Evolutionary conservation across 2,113 vertebrate genomes (phyloP), one percentile per base, ranked within the genome.

Genomic region (Ramphastos sulfuratus): DNA sequence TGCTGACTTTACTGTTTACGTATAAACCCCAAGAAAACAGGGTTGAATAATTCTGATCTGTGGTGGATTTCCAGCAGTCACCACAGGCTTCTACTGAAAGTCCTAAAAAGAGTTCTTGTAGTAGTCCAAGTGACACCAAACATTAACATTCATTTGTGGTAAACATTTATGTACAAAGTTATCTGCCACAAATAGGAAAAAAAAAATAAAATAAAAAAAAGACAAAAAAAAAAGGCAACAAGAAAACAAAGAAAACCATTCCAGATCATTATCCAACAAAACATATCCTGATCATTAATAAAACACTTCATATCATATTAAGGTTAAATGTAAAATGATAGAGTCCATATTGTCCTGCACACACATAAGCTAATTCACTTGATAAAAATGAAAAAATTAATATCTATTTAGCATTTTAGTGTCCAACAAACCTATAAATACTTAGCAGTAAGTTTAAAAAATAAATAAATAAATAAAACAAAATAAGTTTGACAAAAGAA

Each of bases 101-200:
- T 98, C 97, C 96, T 56, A 58, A 96, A 96, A 96, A 95, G 92
- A 97, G 97, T 97, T 97, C 97, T 97, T 97, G 97, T 98, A 97
- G 97, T 98, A 97, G 97, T 98, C 97, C 97, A 97, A 98, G 97
- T 65, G 98, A 98, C 98, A 97, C 98, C 97, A 98, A 98, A 98
- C 98, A 98, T 99, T 98, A 98, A 98, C 98, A 98, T 96, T 98
- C 98, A 98, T 98, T 98, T 98, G 98, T 99, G 98, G 98, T 98
- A 98, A 98, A 97, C 97, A 98, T 99, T 98, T 98, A 97, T 98
- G 98, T 98, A 98, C 98, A 98, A 98, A 98, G 98, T 98, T 99
- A 98, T 97, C 98, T 98, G 97, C 98, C 98, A 97, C 98, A 98
- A 97, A 96, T 96, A 97, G 1, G 8, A 15, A 31, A 90, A 50